Percentiles rank a stretch among this genome's conserved stretches.
Evolutionary conservation across 2,113 vertebrate species (phyloP).

Genomic region (Bucco capensis): DNA sequence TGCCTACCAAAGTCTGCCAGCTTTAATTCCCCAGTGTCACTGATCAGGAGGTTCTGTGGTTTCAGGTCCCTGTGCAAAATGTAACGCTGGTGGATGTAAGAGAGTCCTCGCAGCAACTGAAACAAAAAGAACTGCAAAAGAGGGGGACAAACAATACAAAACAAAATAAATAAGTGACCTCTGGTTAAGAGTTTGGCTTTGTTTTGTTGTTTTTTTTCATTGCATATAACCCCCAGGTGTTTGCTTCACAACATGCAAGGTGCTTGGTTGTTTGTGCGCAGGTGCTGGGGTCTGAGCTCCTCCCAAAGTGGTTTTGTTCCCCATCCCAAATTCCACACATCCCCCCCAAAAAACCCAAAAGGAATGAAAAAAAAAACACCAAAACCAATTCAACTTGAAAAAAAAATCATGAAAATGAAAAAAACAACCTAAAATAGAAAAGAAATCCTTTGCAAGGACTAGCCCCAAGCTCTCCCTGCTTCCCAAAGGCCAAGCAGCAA

Average conservation of each 20-base stretch:
- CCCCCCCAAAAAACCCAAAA: too few relatives aligned
- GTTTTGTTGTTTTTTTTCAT: too few relatives aligned
- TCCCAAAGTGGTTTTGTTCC: not conserved
- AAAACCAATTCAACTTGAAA: too few relatives aligned
- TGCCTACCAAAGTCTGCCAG: conserved; percentile 95
- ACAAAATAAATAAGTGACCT: too few relatives aligned
- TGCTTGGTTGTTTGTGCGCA: too few relatives aligned
- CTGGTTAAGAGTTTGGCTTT: too few relatives aligned
- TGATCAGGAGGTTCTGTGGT: conserved; percentile 96
- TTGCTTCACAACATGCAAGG: conserved; percentile 53
- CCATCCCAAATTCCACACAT: conserved; percentile 30
- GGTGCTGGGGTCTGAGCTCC: too few relatives aligned
- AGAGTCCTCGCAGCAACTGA: conserved; percentile 93
- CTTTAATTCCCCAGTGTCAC: conserved; percentile 95
- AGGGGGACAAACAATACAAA: conserved; percentile 38
- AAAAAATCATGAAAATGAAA: too few relatives aligned
- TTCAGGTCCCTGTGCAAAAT: conserved; percentile 97
- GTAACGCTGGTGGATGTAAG: conserved; percentile 96
- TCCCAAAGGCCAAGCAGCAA: too few relatives aligned
- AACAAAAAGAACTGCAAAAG: conserved; percentile 91
- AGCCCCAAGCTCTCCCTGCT: not conserved
- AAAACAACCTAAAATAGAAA: too few relatives aligned
- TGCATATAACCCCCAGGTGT: not conserved
- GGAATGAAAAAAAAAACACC: too few relatives aligned
- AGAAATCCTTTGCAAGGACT: not conserved